Conservation (phyloP, 2,113 vertebrate genomes). For the Lota lota region DNA sequence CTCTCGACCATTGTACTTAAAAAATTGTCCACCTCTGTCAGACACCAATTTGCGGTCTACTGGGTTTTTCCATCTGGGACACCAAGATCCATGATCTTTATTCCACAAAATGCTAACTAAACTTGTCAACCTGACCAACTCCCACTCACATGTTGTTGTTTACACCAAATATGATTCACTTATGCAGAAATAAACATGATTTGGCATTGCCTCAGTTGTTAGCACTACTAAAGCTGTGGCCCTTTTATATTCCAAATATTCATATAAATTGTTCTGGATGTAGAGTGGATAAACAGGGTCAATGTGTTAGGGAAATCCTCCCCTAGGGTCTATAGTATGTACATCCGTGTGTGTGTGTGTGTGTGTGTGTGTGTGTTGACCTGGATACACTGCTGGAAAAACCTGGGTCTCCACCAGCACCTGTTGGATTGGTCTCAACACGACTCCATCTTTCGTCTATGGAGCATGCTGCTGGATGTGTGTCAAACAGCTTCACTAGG, state of each 20-base stretch:
- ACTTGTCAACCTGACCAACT: too few relatives aligned
- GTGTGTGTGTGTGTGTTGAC: conserved; percentile 44
- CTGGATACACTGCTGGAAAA: conserved; percentile 38
- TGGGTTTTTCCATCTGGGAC: too few relatives aligned
- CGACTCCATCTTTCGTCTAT: conserved; percentile 9
- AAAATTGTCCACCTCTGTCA: too few relatives aligned
- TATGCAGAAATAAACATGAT: not conserved
- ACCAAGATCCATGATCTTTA: too few relatives aligned
- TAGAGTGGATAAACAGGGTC: conserved; percentile 57
- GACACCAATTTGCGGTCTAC: too few relatives aligned
- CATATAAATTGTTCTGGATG: conserved; percentile 11
- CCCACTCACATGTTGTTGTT: too few relatives aligned
- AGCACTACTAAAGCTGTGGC: conserved; percentile 38
- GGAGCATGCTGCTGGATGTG: conserved; percentile 4
- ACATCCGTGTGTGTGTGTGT: not conserved
- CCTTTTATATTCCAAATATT: not conserved
- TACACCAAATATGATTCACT: too few relatives aligned
- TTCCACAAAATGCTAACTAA: too few relatives aligned
- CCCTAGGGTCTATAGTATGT: conserved; percentile 19
- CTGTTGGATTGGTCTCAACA: conserved; percentile 57
- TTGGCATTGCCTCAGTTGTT: conserved; percentile 43
- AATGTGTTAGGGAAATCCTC: conserved; percentile 55
- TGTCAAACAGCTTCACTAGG: conserved; percentile 27
- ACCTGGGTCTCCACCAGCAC: conserved; percentile 46
- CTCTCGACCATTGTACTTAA: too few relatives aligned